Evolutionary conservation across 2,113 vertebrate species (phyloP), one percentile per base, ranked within the genome.

Genomic region (Erythrocebus patas): DNA sequence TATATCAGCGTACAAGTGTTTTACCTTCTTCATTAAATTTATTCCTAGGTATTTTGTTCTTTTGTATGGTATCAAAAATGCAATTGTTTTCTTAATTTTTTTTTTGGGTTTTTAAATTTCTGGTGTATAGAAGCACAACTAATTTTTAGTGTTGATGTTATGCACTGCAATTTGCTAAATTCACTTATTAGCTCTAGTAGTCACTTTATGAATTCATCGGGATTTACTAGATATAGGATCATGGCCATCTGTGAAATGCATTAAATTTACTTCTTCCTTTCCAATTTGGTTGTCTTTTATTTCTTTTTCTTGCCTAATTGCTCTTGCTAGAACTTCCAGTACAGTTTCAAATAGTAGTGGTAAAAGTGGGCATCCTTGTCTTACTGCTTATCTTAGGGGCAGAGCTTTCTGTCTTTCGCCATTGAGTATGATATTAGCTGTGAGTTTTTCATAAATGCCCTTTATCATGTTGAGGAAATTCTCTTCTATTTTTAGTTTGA

Each of bases 51-150:
- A 59, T 48, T 61, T 57, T 91, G 43, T 73, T 61, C 11, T 91
- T 94, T 75, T 94, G 25, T 64, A 35, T 86, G 38, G 8, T 91
- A 35, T 68, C 80, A 8, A 45, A 80, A 82, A 38, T 85, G n/a
- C 57, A 32, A 91, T 86, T 89, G 70, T 61, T 93, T 64, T 87
- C n/a, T 91, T 48, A 66, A 87, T 76, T 91, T 86, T n/a, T 35
- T 50, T 79, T 32, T 72, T 45, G 7, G 27, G 27, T 38, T 83
- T 94, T 48, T 9, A 45, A 8, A 70, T 89, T 78, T 92, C 12
- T 92, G 16, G 10, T 61, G 23, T 78, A 32, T 45, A 30, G 13
- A 76, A 76, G 43, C 23, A 75, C 73, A 76, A 45, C 13, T 76
- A 27, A 30, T 76, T 45, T 76, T 76, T 45, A 32, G 27, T 48